Evolutionary conservation across 2,113 vertebrate species (phyloP).

Genomic region (Ahaetulla prasina): DNA sequence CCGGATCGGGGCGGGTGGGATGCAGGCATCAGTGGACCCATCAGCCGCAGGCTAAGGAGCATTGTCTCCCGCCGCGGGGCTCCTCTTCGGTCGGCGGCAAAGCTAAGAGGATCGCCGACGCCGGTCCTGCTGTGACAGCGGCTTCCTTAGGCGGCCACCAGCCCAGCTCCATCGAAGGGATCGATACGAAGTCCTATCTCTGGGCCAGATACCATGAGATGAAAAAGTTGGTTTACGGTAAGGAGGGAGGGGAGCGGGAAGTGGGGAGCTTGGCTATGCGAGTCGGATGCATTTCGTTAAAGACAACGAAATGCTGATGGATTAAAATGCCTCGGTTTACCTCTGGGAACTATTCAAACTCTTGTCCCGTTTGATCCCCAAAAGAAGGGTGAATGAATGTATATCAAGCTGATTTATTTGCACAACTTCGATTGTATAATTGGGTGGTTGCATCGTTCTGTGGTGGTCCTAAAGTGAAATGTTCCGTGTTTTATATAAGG

Average conservation of each 20-base stretch:
- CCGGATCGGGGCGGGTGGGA: neutral
- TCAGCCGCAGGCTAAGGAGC: neutral
- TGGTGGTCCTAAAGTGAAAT: neutral
- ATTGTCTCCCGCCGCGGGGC: slow-evolving; percentile 20
- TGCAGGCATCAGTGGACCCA: neutral
- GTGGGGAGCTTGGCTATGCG: neutral
- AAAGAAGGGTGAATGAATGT: neutral
- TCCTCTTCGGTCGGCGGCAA: slow-evolving; percentile 30
- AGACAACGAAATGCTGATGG: neutral
- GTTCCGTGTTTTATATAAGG: neutral
- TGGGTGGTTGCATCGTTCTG: neutral
- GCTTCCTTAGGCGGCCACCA: neutral
- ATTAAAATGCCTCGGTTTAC: neutral
- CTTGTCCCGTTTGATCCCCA: neutral
- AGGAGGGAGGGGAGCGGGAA: slow-evolving; percentile 17
- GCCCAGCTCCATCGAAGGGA: slow-evolving; percentile 46
- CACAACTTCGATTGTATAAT: too few species aligned
- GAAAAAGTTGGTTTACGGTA: slow-evolving; percentile 78
- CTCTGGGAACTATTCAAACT: neutral
- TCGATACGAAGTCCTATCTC: slow-evolving; percentile 66
- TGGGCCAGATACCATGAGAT: slow-evolving; percentile 78
- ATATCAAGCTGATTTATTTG: neutral
- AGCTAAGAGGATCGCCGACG: slow-evolving; percentile 31
- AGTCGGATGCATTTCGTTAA: neutral
- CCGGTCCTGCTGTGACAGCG: neutral